Evolutionary conservation across 2,888 invertebrate species (phyloP).

Genomic region (Archaeoteleia sp.): DNA sequence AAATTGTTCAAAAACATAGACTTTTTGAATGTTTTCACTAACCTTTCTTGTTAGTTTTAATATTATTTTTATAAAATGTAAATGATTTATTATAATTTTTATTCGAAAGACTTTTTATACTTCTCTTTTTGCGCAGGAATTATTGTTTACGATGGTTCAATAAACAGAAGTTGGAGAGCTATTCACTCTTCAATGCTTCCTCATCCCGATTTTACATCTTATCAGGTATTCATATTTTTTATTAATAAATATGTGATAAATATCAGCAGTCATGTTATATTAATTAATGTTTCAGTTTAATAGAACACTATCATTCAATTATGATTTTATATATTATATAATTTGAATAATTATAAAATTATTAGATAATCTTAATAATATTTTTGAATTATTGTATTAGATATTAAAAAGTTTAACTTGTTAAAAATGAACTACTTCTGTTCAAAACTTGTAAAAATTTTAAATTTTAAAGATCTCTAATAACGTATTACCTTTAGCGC

Average conservation of each 20-base stretch:
- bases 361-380: slow-evolving; percentile 1
- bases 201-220: slow-evolving; percentile 86
- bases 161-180: slow-evolving; percentile 87
- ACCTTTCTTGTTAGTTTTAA: too few species aligned
- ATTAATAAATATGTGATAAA: slow-evolving; percentile 1
- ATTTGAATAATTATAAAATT: background rate
- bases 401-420: too few species aligned
- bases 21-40: too few species aligned
- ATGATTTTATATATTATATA: slow-evolving; percentile 1
- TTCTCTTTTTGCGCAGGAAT: slow-evolving; percentile 71
- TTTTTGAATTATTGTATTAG: slow-evolving; percentile 7
- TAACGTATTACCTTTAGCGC: too few species aligned
- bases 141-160: slow-evolving; percentile 81
- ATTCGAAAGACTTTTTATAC: slow-evolving; percentile 1
- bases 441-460: too few species aligned
- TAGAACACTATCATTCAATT: slow-evolving; percentile 1
- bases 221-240: slow-evolving; percentile 73
- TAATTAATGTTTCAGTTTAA: background rate
- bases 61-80: too few species aligned
- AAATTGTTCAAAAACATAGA: too few species aligned
- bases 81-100: too few species aligned
- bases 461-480: too few species aligned
- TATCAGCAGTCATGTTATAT: background rate
- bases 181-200: slow-evolving; percentile 91
- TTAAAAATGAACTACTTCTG: too few species aligned